Base-by-base conservation (phyloP, 2,113 vertebrate species). In the Nesoenas mayeri region DNA sequence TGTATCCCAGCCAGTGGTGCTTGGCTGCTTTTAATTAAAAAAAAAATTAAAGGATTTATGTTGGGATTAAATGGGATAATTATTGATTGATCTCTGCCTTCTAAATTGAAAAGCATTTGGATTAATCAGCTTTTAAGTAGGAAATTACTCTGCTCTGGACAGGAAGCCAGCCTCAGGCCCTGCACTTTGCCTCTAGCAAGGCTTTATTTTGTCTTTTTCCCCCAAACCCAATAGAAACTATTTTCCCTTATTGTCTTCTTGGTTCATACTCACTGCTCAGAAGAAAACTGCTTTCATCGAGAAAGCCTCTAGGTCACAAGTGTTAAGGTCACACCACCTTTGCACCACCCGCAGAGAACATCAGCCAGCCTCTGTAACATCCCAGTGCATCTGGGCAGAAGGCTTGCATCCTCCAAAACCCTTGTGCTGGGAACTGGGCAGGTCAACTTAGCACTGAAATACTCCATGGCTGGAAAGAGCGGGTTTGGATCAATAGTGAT, bases 41-140 rank as follows among this genome's bases (percentile, higher is more conserved):
- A 96, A 96, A 97, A 97, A 97, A 93, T 97, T 97, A 97, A 96
- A 96, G 96, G 97, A 96, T 97, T 97, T 97, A 96, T 97, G 94
- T 93, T 96, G 89, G 96, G 96, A 97, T 97, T 97, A 97, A 97
- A 96, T 95, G 95, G 97, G 93, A 97, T 97, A 96, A 97, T 97
- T 97, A 97, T 97, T 97, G 97, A 97, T 96, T 97, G 97, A 97
- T 97, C 89, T 96, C 96, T 96, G 95, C 96, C 79, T 96, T 96
- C 96, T 97, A 97, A 97, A 97, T 97, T 97, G 97, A 97, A 97
- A 96, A 97, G 96, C 96, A 96, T 95, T 97, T 96, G 97, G 92
- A 97, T 96, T 97, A 97, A 97, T 97, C 97, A 97, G 93, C 96
- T 96, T 97, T 97, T 96, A 97, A 97, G 95, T 80, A 96, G 97